Evolutionary conservation across 2,113 vertebrate species (phyloP), one percentile per base, ranked within the genome.

Genomic region (Amphiprion ocellaris): DNA sequence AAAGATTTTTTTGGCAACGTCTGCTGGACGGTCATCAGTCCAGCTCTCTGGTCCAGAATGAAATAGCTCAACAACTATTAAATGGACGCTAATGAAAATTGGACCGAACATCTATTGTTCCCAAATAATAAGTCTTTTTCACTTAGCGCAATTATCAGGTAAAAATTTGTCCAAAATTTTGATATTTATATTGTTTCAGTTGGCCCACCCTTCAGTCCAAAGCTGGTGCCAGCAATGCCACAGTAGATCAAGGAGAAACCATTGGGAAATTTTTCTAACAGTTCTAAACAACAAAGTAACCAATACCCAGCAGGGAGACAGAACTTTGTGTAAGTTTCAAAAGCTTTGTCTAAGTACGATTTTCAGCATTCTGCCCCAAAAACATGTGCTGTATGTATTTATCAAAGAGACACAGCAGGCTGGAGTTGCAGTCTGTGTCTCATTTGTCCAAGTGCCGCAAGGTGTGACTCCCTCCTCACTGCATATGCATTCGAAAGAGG

Each of bases 371-470:
- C 46, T 60, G 26, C 26, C 44, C 55, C 69, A 49, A 23, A 56
- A 4, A 1, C 53, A 56, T 23, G 37, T 53, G n/a, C 50, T 12
- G n/a, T 19, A 28, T 28, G 62, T 28, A 28, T 60, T 15, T 33
- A 71, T 71, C 69, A 71, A 71, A 60, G 55, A 47, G 55, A 49
- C 44, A 1, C 69, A 71, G 41, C 55, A 60, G 69, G 55, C 55
- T 28, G 11, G 67, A 58, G 67, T 33, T 56, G 53, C 54, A 47
- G 23, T 26, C 53, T 14, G 53, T 23, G 53, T 55, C 4, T 26
- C 53, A 5, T 26, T 26, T 26, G 21, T 24, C 53, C 53, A 55
- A 55, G 53, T 55, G 53, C 24, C 8, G 49, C 17, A 9, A 70
- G 41, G 55, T 46, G 0, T 30, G 26, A 23, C 41, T 47, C 26